A percentile compares a stretch with the other conserved stretches of the same genome.
Conservation (phyloP, 37 sponge, comb jelly and placozoan genomes). For the Oopsacas minuta region DNA sequence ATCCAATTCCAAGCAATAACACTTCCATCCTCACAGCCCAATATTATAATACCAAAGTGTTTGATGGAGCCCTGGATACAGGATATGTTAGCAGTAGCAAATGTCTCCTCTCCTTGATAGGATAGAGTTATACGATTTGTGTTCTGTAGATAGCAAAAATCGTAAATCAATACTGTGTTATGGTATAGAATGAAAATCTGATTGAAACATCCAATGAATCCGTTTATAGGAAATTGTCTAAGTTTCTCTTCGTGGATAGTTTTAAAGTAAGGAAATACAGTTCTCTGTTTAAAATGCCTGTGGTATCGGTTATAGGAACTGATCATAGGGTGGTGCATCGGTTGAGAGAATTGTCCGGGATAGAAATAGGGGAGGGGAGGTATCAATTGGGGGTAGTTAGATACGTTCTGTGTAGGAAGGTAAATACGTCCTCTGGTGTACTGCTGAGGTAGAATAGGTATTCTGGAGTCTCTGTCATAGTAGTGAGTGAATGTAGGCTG, state of each 20-base stretch:
- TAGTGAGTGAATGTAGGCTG: neutral
- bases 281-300: neutral
- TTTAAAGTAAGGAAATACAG: neutral
- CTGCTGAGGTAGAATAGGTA: neutral
- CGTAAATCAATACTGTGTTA: neutral
- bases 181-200: neutral
- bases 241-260: neutral
- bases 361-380: neutral
- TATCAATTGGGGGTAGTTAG: neutral
- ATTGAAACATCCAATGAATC: neutral
- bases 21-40: neutral
- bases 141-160: neutral
- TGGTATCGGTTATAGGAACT: neutral
- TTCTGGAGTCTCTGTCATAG: neutral
- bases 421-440: neutral
- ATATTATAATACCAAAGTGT: neutral
- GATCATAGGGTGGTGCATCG: neutral
- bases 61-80: constrained; percentile 11
- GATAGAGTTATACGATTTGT: neutral
- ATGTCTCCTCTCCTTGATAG: neutral
- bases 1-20: constrained; percentile 3
- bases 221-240: neutral
- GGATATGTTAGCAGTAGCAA: neutral
- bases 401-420: neutral
- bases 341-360: neutral